Conservation (phyloP, 2,113 vertebrate species). For the Chloropsis cyanopogon region DNA sequence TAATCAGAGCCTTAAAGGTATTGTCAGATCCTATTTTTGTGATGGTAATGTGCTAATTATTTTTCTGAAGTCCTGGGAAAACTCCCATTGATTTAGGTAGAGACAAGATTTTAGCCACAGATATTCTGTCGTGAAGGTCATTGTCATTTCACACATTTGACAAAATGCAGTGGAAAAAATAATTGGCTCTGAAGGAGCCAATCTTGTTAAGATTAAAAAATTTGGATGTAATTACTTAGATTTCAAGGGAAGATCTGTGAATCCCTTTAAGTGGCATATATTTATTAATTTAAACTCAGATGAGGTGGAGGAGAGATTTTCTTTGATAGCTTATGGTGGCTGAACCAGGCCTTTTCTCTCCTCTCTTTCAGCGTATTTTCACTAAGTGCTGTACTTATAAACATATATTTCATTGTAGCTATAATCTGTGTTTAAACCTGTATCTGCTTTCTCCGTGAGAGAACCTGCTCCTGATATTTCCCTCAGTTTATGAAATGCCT, state of each 20-base stretch:
- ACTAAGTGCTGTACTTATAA: not conserved
- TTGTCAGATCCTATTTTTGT: not conserved
- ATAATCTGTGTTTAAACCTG: not conserved
- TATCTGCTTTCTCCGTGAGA: not conserved
- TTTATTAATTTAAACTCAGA: not conserved
- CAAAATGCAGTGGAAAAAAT: not conserved
- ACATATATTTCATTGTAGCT: slow-evolving; percentile 6
- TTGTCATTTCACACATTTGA: not conserved
- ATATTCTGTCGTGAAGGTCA: not conserved
- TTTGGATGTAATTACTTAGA: not conserved
- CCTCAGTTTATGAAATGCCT: slow-evolving; percentile 3
- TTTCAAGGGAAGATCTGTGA: not conserved
- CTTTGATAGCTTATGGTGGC: not conserved
- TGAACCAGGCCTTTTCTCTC: not conserved
- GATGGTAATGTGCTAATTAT: not conserved
- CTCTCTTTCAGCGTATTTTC: not conserved
- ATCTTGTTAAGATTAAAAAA: not conserved
- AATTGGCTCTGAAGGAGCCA: not conserved
- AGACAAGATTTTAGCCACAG: not conserved
- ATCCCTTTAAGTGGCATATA: not conserved
- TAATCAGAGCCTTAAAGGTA: not conserved
- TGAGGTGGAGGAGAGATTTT: not conserved
- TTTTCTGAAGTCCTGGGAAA: not conserved
- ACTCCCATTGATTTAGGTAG: not conserved
- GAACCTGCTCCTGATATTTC: not conserved